Percentiles rank a stretch among this genome's conserved stretches.
Evolutionary conservation across 2,797 vertebrate genomes (phyloP).

Genomic region (Mormyrops attenuatus): DNA sequence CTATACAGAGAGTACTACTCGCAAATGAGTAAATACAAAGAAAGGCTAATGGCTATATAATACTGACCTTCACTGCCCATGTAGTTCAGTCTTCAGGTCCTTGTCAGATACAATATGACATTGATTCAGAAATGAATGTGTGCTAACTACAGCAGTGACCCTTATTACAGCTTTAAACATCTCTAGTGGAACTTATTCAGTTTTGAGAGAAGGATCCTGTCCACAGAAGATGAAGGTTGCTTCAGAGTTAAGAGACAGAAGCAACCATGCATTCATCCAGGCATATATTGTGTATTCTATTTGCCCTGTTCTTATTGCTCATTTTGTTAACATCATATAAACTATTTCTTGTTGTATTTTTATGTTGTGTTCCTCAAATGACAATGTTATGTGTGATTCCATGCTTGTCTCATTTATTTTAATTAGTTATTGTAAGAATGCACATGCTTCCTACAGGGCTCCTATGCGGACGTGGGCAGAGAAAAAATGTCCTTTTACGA

Average conservation of each 20-base stretch:
- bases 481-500: background rate
- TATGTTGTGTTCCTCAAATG: background rate
- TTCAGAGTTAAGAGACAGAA: background rate
- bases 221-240: background rate
- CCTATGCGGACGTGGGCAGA: background rate
- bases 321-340: background rate
- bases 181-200: background rate
- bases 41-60: constrained; percentile 16
- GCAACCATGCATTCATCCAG: background rate
- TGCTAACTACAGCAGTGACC: background rate
- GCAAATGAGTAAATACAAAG: constrained; percentile 17
- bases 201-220: background rate
- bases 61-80: constrained; percentile 10
- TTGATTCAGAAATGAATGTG: background rate
- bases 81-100: background rate
- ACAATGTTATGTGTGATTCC: background rate
- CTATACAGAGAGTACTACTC: background rate
- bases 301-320: background rate
- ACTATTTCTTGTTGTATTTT: background rate
- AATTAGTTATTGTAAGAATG: background rate
- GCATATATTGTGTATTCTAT: background rate
- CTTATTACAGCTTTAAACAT: background rate
- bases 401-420: background rate
- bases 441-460: background rate
- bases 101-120: background rate